Conservation (phyloP, 2,888 invertebrate species). For the Noctua janthina region DNA sequence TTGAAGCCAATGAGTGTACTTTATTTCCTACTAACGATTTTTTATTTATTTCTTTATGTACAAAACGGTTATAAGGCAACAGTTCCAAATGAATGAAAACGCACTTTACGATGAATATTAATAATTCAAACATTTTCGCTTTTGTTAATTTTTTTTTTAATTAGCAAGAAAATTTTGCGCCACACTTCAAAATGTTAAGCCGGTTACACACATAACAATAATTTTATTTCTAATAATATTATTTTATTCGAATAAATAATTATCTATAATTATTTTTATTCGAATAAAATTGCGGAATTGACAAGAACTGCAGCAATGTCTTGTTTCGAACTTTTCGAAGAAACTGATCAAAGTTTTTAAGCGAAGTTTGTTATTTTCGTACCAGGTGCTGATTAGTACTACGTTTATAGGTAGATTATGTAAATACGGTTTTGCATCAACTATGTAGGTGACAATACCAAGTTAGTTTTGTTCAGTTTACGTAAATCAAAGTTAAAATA, state of each 20-base stretch:
- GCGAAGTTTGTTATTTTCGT: constrained; percentile 16
- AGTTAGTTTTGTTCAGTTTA: not conserved
- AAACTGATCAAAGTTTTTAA: constrained; percentile 23
- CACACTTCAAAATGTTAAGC: constrained; percentile 67
- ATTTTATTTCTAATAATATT: not conserved
- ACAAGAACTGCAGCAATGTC: not conserved
- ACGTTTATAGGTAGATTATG: not conserved
- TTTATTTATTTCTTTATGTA: constrained; percentile 87
- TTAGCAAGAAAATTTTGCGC: constrained; percentile 77
- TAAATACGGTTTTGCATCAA: not conserved
- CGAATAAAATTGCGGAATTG: constrained; percentile 16
- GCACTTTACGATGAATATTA: constrained; percentile 76
- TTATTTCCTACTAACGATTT: constrained; percentile 87
- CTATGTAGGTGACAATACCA: constrained; percentile 9
- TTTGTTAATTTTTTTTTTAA: constrained; percentile 63
- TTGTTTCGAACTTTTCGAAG: constrained; percentile 9
- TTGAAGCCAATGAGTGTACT: constrained; percentile 89
- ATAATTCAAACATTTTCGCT: constrained; percentile 72
- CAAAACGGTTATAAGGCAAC: constrained; percentile 90
- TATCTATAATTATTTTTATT: constrained; percentile 2
- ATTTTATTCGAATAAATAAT: not conserved
- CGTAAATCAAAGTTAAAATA: constrained; percentile 2
- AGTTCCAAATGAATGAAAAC: constrained; percentile 86
- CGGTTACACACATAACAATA: constrained; percentile 52
- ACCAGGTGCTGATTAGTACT: constrained; percentile 13